These are phyloP conservation scores for Pristionchus entomophagus DNA, from an alignment of 2,888 invertebrate genomes.

Conservation along the genomic window DNA sequence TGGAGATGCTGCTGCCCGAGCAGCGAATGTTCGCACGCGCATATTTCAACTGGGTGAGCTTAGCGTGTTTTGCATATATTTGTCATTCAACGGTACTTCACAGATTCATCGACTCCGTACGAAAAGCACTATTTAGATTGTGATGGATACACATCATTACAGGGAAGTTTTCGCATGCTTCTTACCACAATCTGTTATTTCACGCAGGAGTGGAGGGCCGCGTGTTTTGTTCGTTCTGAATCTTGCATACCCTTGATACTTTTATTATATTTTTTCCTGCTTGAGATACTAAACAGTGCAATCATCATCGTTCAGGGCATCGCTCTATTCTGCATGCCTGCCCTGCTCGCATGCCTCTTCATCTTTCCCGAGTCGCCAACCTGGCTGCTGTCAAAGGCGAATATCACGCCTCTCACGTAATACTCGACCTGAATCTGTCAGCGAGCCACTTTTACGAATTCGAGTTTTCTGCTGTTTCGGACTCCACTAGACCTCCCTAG, in stretches of 20 bases:
- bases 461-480: no score
- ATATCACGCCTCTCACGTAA: neutral
- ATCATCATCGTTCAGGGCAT: no score
- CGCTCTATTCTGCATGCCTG: conserved; percentile 63
- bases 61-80: neutral
- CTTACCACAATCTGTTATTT: conserved; percentile 71
- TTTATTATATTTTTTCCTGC: no score
- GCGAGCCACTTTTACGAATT: no score
- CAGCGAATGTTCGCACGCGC: conserved; percentile 75
- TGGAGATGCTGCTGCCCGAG: conserved; percentile 74
- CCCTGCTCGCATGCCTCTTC: conserved; percentile 66
- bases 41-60: conserved; percentile 73
- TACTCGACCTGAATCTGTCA: no score
- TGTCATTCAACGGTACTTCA: no score
- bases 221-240: neutral
- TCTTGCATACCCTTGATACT: no score
- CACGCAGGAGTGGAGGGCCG: conserved; percentile 70
- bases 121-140: no score
- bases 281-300: no score
- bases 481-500: no score
- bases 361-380: conserved; percentile 74
- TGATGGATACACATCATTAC: no score
- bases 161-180: conserved; percentile 66
- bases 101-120: no score
- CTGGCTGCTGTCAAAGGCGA: conserved; percentile 71